Base-by-base conservation (phyloP, 2,888 invertebrate genomes). In the Heteropelma amictum region DNA sequence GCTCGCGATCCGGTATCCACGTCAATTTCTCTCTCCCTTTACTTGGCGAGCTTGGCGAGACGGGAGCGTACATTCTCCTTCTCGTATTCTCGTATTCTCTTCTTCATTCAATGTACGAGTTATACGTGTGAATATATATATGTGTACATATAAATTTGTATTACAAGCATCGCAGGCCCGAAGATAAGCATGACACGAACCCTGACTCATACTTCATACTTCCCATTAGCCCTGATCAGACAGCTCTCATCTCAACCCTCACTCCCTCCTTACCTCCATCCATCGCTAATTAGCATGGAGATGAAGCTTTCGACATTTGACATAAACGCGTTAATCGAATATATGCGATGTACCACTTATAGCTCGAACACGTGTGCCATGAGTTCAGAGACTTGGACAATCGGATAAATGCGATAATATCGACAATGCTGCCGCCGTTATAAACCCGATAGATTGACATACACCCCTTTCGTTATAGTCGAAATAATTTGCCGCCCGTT, bases 271-370 rank as follows among this genome's bases (percentile, higher is more conserved):
- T 53, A 56, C 53, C 38, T 47, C 53, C 40, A 26, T 61, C 49
- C 77, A 23, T 14, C 12, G 33, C 83, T 85, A 85, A 85, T 85
- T 84, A 85, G 82, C 81, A 83, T 83, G 82, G 82, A 80, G 84
- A 84, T 83, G 84, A 81, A 83, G 76, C 81, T 84, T 84, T 84
- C 81, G 84, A 82, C 83, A 81, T 84, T 84, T 84, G 84, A 84
- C 83, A 76, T 76, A 79, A 70, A 77, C 68, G 63, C 79, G 78
- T 80, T 84, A 83, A 84, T 83, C 84, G 82, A 83, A 83, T 84
- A 72, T 83, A 70, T 68, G 64, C 74, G 64, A 70, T 61, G 65
- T 63, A 54, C 67, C 70, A 70, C 75, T 70, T 70, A 61, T 61
- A 71, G 67, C 67, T 65, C 54, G 19, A 40, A 54, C 64, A 70